phyloP scores from a whole-genome alignment of 2,888 invertebrate genomes.

The Cantharis lateralis region DNA sequence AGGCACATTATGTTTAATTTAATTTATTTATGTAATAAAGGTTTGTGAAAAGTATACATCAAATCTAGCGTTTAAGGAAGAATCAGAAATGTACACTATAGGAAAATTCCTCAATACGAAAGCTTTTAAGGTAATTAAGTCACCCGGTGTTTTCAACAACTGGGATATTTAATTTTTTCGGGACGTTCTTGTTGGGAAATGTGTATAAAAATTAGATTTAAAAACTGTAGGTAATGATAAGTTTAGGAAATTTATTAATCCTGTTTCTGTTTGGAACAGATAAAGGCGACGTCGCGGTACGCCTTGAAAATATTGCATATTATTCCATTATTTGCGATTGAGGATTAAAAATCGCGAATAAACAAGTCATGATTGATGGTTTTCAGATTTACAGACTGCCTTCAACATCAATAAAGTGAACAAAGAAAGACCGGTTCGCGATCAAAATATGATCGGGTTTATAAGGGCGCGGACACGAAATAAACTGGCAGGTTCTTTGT shows the following conservation, averaged over 20 bases:
- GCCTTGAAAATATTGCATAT: conserved; percentile 33
- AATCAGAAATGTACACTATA: not conserved
- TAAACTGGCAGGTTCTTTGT: conserved; percentile 46
- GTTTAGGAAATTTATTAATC: conserved; percentile 36
- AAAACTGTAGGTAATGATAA: conserved; percentile 22
- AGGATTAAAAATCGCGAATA: conserved; percentile 37
- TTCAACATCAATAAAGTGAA: conserved; percentile 42
- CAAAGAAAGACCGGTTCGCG: conserved; percentile 42
- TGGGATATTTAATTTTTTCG: not conserved
- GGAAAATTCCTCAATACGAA: not conserved
- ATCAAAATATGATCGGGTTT: conserved; percentile 48
- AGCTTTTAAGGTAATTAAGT: not conserved
- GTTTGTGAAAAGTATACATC: not conserved
- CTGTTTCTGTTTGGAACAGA: conserved; percentile 31
- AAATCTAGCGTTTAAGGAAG: not conserved
- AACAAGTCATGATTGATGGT: conserved; percentile 38
- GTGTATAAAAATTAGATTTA: not conserved
- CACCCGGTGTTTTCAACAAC: not conserved
- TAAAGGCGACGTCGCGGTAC: conserved; percentile 35
- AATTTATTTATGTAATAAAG: not conserved
- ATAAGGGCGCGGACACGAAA: conserved; percentile 45
- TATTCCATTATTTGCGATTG: conserved; percentile 36
- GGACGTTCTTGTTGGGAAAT: not conserved
- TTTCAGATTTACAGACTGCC: conserved; percentile 31
- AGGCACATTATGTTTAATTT: not conserved